Evolutionary conservation across 2,797 vertebrate genomes (phyloP).

Genomic region (Alcedo atthis): DNA sequence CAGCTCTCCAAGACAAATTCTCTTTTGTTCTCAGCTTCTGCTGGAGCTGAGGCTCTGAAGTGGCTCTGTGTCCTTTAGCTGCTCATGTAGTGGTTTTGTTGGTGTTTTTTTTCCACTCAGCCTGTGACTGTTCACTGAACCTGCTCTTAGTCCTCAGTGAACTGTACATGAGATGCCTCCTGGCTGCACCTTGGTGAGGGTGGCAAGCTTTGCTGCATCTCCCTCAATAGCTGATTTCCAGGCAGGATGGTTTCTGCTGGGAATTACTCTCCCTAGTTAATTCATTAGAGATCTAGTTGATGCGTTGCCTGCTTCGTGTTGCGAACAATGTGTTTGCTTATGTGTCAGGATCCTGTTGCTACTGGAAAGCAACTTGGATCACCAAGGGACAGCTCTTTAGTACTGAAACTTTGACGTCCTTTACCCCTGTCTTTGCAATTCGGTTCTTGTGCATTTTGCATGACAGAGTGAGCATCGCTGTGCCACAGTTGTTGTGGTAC

Average conservation of each 20-base stretch:
- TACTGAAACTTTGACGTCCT: not conserved
- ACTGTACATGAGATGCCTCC: not conserved
- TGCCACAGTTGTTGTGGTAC: not conserved
- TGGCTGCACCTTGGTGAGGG: not conserved
- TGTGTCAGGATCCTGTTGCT: conserved; percentile 2
- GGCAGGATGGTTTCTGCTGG: not conserved
- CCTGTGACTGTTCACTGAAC: not conserved
- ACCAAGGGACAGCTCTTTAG: not conserved
- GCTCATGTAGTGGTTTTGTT: too few species aligned
- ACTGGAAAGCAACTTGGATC: not conserved
- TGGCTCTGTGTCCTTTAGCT: not conserved
- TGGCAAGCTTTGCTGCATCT: not conserved
- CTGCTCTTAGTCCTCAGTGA: fast-evolving
- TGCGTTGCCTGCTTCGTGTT: not conserved
- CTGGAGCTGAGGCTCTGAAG: not conserved
- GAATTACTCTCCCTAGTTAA: not conserved
- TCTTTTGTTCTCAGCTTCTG: not conserved
- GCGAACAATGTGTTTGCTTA: not conserved
- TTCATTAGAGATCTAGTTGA: not conserved
- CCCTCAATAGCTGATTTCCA: not conserved
- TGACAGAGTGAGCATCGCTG: not conserved
- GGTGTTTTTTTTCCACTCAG: not conserved
- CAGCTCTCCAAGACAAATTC: not conserved
- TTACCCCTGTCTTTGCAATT: not conserved
- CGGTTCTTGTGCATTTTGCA: not conserved